phyloP scores from a whole-genome alignment of 2,888 invertebrate genomes.

The Magallana nippona region DNA sequence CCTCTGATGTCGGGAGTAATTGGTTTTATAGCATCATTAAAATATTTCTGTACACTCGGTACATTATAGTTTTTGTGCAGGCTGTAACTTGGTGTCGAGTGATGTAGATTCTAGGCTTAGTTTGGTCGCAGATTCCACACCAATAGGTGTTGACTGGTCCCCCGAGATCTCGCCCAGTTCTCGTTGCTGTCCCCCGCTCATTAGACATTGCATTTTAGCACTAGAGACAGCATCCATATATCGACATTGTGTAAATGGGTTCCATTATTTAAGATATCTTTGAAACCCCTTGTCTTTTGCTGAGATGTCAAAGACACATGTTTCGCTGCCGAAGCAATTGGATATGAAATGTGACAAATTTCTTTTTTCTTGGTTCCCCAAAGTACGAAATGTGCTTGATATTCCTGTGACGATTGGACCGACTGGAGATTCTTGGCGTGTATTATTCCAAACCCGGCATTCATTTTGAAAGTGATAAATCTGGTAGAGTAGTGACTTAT shows the following conservation, averaged over 20 bases:
- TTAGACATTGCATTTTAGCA: slow-evolving; percentile 37
- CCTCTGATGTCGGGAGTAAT: background rate
- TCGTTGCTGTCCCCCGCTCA: slow-evolving; percentile 30
- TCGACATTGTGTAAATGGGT: slow-evolving; percentile 50
- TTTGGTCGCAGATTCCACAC: slow-evolving; percentile 31
- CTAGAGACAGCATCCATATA: slow-evolving; percentile 24
- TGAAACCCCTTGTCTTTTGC: slow-evolving; percentile 40
- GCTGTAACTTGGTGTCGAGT: slow-evolving; percentile 2
- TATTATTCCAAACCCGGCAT: slow-evolving; percentile 21
- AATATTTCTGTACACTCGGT: background rate
- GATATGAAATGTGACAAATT: slow-evolving; percentile 55
- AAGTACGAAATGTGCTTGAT: slow-evolving; percentile 38
- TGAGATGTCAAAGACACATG: slow-evolving; percentile 50
- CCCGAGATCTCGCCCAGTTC: slow-evolving; percentile 24
- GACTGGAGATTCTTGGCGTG: background rate
- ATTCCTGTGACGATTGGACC: background rate
- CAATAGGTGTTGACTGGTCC: slow-evolving; percentile 31
- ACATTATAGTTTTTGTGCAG: background rate
- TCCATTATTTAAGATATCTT: slow-evolving; percentile 47
- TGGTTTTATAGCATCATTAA: background rate
- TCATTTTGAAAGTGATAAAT: slow-evolving; percentile 13
- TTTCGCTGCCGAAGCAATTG: slow-evolving; percentile 51
- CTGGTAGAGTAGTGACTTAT: slow-evolving; percentile 11
- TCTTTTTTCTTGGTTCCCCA: slow-evolving; percentile 50
- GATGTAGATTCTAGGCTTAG: slow-evolving; percentile 11